Evolutionary conservation across 2,888 invertebrate species (phyloP), one percentile per base, ranked within the genome.

Genomic region (Andrena marginata): DNA sequence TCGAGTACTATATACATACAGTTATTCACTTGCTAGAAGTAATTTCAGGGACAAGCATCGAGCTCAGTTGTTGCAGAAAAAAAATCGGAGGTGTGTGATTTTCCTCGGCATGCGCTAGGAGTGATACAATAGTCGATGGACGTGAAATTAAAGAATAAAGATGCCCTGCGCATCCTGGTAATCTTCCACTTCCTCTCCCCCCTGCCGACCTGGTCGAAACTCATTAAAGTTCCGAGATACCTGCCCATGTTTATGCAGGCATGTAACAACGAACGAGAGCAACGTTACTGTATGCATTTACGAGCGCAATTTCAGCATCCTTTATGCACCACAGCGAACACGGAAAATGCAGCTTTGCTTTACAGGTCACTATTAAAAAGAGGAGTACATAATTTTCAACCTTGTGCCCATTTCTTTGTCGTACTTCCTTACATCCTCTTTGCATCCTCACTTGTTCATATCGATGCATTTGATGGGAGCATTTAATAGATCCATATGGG

Each of bases 221-320:
- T 85, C 84, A 76, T 85, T 85, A 85, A 76, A 81, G 68, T 76
- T 62, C 74, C 84, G 51, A 75, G 81, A 81, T 85, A 81, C 59
- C 77, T 69, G 73, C 6, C 64, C 81, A 51, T 82, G 77, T 85
- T 85, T 85, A 85, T 85, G 85, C 80, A 80, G 82, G 71, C 82
- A 74, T 64, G 82, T 75, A 85, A 85, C 82, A 72, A 85, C 71
- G 78, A 82, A 84, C 81, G 71, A 82, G 79, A 82, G 82, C 82
- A 82, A 79, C 74, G 77, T 72, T 60, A 62, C 63, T 59, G 69
- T 31, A 54, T 71, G 72, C 72, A 80, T 80, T 85, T 75, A 79
- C 71, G 74, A 79, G 78, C 79, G 74, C 48, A 72, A 80, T 26
- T 73, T 62, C 8, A 56, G 69, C 84, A 59, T 74, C 71, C 35